Conservation (phyloP, 2,797 vertebrate genomes). For the Cyclura pinguis region DNA sequence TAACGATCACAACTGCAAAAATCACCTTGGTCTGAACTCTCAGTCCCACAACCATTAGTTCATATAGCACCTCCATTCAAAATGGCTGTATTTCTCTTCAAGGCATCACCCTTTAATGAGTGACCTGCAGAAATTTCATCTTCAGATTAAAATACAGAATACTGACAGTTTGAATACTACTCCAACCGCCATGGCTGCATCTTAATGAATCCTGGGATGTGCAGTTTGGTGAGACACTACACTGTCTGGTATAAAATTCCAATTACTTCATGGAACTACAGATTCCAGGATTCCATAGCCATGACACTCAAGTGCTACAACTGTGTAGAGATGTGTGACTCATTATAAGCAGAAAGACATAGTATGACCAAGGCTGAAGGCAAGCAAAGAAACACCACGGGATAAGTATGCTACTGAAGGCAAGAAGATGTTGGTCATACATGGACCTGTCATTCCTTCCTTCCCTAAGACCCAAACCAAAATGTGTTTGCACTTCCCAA, state of each 20-base stretch:
- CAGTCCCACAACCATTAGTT: neutral
- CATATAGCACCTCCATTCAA: neutral
- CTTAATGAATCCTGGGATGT: too few relatives aligned
- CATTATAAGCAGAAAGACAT: neutral
- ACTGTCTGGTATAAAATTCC: too few relatives aligned
- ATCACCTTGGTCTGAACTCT: neutral
- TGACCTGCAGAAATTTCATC: neutral
- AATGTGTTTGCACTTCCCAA: too few relatives aligned
- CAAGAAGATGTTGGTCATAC: too few relatives aligned
- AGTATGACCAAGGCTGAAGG: neutral
- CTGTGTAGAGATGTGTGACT: neutral
- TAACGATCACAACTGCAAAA: neutral
- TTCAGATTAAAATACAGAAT: neutral
- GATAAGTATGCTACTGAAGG: accelerated
- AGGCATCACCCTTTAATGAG: neutral
- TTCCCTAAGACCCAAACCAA: neutral
- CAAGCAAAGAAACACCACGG: neutral
- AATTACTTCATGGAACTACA: too few relatives aligned
- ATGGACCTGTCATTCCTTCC: neutral
- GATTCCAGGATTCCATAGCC: too few relatives aligned
- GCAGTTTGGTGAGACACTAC: too few relatives aligned
- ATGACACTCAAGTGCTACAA: neutral
- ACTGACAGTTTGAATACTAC: too few relatives aligned
- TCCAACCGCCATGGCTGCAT: too few relatives aligned
- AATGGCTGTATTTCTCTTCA: neutral